phyloP scores from a whole-genome alignment of 2,113 vertebrate species.

The Panurus biarmicus region DNA sequence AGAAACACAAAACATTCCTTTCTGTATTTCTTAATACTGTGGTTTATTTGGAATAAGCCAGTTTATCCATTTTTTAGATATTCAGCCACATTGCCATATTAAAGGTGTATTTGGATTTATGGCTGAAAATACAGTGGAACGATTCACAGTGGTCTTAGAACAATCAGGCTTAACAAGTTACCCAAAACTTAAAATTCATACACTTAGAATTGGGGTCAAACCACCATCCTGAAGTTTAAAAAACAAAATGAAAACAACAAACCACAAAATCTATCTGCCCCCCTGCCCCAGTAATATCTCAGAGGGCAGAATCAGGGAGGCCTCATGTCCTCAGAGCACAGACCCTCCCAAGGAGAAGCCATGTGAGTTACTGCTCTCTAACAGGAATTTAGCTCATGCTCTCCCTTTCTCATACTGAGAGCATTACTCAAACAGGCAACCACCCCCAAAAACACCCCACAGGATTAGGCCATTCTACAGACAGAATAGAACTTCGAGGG shows the following conservation, averaged over 20 bases:
- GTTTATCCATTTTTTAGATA: neutral
- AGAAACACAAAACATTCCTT: neutral
- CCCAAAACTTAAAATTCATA: neutral
- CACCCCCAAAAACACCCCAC: neutral
- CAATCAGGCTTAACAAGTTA: neutral
- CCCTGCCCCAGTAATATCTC: neutral
- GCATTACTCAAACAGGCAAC: neutral
- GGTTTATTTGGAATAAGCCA: neutral
- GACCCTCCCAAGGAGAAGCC: neutral
- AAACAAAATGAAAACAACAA: neutral
- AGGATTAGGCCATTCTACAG: neutral
- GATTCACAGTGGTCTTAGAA: neutral
- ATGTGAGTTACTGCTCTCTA: neutral
- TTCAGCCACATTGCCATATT: neutral
- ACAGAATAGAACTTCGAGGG: neutral
- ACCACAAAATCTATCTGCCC: neutral
- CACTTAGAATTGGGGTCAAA: neutral
- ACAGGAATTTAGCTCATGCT: neutral
- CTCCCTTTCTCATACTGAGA: neutral
- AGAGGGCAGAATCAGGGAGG: neutral
- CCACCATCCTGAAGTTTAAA: neutral
- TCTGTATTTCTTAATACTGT: neutral
- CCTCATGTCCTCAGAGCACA: accelerated
- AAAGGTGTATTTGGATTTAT: neutral
- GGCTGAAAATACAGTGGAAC: neutral